Conservation (phyloP, 2,888 invertebrate genomes). For the Leucophenga maculata region DNA sequence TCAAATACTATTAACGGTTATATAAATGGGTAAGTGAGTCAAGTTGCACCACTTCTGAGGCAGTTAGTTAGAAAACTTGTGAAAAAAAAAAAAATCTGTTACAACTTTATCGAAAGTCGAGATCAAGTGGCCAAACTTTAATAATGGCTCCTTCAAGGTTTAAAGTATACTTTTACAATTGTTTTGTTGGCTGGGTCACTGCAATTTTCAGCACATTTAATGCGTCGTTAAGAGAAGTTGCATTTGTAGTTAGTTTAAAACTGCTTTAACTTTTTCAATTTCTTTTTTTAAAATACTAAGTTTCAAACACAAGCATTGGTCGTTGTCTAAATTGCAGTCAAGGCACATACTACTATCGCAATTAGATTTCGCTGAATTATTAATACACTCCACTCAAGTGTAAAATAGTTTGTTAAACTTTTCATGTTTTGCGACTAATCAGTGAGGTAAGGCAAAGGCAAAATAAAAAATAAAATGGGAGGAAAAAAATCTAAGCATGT, state of each 20-base stretch:
- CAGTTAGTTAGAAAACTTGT: neutral
- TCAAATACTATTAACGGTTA: constrained; percentile 63
- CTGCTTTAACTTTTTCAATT: too few relatives aligned
- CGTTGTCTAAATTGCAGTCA: too few relatives aligned
- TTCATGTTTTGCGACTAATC: neutral
- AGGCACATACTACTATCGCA: too few relatives aligned
- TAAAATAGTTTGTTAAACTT: constrained; percentile 23
- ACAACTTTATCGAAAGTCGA: too few relatives aligned
- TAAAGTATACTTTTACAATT: neutral
- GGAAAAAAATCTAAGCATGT: constrained; percentile 20
- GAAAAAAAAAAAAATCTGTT: too few relatives aligned
- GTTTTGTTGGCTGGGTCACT: neutral
- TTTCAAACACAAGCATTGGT: neutral
- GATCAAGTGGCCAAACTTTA: too few relatives aligned
- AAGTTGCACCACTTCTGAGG: neutral
- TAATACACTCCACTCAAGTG: constrained; percentile 10
- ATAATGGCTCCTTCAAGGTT: too few relatives aligned
- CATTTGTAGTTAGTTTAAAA: neutral
- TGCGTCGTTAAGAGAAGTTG: neutral
- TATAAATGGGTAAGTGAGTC: constrained; percentile 45
- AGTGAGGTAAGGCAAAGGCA: neutral
- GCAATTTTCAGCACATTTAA: constrained; percentile 3
- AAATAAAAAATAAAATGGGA: neutral
- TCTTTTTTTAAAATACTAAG: neutral
- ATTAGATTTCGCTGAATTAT: neutral